phyloP scores from a whole-genome alignment of 2,888 invertebrate genomes.

The Plusia festucae region DNA sequence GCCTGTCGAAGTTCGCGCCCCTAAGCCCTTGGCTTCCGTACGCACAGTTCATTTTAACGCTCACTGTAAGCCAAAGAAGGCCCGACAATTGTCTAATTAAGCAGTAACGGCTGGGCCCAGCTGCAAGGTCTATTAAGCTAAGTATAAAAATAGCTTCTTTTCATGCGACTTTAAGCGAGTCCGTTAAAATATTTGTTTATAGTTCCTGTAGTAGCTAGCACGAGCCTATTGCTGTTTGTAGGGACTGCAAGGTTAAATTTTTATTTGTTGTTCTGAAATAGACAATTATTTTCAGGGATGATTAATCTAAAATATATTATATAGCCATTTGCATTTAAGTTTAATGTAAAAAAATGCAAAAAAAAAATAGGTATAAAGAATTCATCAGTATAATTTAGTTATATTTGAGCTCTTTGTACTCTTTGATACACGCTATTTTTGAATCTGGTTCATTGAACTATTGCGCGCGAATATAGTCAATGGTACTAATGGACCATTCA shows the following conservation, averaged over 20 bases:
- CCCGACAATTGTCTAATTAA: slow-evolving; percentile 1
- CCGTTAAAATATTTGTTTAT: not conserved
- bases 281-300: too few species aligned
- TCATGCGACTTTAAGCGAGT: not conserved
- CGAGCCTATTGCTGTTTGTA: not conserved
- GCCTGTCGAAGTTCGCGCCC: not conserved
- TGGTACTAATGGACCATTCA: slow-evolving; percentile 10
- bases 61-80: not conserved
- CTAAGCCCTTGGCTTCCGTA: not conserved
- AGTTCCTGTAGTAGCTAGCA: not conserved
- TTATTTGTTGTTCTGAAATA: not conserved
- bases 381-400: too few species aligned
- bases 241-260: not conserved
- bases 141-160: not conserved
- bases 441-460: slow-evolving; percentile 15
- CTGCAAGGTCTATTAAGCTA: not conserved
- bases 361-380: too few species aligned
- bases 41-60: slow-evolving; percentile 1
- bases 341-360: not conserved
- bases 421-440: not conserved
- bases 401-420: too few species aligned
- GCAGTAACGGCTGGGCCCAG: not conserved
- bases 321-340: too few species aligned
- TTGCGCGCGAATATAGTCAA: slow-evolving; percentile 12
- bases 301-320: too few species aligned